Evolutionary conservation across 2,888 invertebrate genomes (phyloP).

Genomic region (Trachelus stipa): DNA sequence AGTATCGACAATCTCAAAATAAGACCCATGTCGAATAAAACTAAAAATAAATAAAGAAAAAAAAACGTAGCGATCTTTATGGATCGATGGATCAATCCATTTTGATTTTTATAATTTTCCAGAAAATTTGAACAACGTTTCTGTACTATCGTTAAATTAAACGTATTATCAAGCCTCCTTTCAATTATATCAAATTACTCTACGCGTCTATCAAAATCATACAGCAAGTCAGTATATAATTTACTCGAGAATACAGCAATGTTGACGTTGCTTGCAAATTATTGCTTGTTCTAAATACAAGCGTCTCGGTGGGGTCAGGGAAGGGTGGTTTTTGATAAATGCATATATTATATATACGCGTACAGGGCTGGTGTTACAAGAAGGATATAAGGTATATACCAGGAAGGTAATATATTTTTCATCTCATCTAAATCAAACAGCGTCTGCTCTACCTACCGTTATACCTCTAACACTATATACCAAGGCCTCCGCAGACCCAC

Average conservation of each 20-base stretch:
- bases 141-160: not conserved
- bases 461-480: not conserved
- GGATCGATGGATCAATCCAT: not conserved
- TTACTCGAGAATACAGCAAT: not conserved
- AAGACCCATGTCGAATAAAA: not conserved
- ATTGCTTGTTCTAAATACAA: not conserved
- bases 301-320: not conserved
- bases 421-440: constrained; percentile 37
- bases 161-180: not conserved
- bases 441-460: not conserved
- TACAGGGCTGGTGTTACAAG: not conserved
- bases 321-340: not conserved
- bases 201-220: not conserved
- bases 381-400: not conserved
- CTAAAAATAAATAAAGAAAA: not conserved
- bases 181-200: not conserved
- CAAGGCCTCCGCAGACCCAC: not conserved
- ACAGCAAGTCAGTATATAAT: not conserved
- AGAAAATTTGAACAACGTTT: not conserved
- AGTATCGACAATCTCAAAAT: not conserved
- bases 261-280: not conserved
- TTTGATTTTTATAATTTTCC: not conserved
- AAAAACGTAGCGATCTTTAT: not conserved
- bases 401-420: constrained; percentile 36
- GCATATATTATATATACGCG: constrained; percentile 1